Evolutionary conservation across 2,113 vertebrate species (phyloP).

Genomic region (Hemiprocne comata): DNA sequence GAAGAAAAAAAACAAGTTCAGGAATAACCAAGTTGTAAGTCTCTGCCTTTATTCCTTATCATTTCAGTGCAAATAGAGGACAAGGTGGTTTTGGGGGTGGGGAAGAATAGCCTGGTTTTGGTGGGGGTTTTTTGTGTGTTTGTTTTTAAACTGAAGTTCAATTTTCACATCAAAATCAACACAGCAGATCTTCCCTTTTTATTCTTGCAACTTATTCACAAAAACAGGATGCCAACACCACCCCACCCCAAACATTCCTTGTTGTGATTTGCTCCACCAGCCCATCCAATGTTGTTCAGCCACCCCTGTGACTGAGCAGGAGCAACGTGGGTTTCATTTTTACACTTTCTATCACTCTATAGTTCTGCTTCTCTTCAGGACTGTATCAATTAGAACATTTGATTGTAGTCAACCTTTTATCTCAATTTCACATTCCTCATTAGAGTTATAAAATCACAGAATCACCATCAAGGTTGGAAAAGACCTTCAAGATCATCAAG

Average conservation of each 20-base stretch:
- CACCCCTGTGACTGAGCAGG: neutral
- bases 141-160: neutral
- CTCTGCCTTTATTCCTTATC: neutral
- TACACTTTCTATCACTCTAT: neutral
- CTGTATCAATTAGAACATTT: neutral
- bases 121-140: neutral
- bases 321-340: neutral
- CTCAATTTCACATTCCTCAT: neutral
- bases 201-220: neutral
- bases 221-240: neutral
- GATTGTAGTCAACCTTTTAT: neutral
- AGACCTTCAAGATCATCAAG: no score
- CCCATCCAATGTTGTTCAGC: neutral
- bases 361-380: neutral
- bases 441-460: neutral
- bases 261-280: neutral
- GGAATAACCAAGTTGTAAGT: neutral
- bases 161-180: neutral
- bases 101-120: neutral
- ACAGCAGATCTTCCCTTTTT: neutral
- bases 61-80: neutral
- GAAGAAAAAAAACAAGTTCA: neutral
- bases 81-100: neutral
- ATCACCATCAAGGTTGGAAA: no score
- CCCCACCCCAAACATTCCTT: neutral